Conservation (phyloP, 2,888 invertebrate genomes). For the Cynaeus angustus region DNA sequence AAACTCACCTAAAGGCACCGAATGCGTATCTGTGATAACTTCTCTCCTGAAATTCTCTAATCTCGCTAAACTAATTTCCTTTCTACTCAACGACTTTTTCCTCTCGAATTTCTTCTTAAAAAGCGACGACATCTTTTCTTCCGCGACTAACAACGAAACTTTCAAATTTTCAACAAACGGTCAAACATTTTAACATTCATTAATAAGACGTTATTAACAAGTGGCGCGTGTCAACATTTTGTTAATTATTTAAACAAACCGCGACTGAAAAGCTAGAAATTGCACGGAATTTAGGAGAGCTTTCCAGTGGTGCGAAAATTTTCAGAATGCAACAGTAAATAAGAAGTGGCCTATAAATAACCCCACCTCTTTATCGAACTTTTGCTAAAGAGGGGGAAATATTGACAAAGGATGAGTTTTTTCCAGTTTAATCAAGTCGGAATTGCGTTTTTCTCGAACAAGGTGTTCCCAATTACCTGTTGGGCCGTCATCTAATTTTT, state of each 20-base stretch:
- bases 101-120: conserved; percentile 62
- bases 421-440: conserved; percentile 61
- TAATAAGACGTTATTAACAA: conserved; percentile 33
- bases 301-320: conserved; percentile 39
- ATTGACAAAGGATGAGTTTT: conserved; percentile 60
- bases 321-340: conserved; percentile 44
- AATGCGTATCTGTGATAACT: conserved; percentile 75
- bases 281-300: conserved; percentile 5
- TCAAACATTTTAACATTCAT: conserved; percentile 39
- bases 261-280: background rate
- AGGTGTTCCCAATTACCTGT: conserved; percentile 36
- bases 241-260: conserved; percentile 2
- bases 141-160: background rate
- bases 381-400: conserved; percentile 54
- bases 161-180: conserved; percentile 18
- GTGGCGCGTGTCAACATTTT: conserved; percentile 30
- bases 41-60: conserved; percentile 75
- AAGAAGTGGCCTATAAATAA: conserved; percentile 52
- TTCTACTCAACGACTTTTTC: conserved; percentile 65
- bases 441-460: conserved; percentile 54
- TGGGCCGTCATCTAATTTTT: background rate
- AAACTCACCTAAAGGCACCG: conserved; percentile 69
- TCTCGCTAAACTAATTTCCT: conserved; percentile 70
- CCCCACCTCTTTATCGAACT: conserved; percentile 55
- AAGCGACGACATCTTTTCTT: conserved; percentile 57